These are phyloP conservation scores for Tetragonisca angustula DNA, from an alignment of 2,888 invertebrate species.

Conservation along the genomic window DNA sequence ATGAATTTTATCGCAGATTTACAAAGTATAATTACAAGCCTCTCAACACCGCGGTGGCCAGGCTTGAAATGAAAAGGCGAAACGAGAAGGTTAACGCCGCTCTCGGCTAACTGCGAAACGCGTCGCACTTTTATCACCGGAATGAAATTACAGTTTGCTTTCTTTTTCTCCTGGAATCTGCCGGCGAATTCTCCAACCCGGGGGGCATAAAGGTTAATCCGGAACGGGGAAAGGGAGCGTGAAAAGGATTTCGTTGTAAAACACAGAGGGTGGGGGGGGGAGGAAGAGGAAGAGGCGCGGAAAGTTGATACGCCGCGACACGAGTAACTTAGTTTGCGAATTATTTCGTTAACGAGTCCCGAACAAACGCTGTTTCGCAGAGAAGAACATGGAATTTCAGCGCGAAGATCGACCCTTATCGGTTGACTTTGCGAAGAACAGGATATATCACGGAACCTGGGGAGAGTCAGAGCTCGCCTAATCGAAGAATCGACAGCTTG, in stretches of 20 bases:
- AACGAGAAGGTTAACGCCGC: conserved; percentile 7
- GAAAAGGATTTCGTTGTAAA: conserved; percentile 29
- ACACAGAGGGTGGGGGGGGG: not conserved
- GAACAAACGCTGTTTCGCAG: not conserved
- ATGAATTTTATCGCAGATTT: conserved; percentile 1
- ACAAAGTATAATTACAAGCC: conserved; percentile 24
- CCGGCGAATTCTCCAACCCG: conserved; percentile 19
- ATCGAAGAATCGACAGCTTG: no score
- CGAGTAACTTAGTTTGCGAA: conserved; percentile 13
- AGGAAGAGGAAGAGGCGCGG: not conserved
- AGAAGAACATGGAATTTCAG: not conserved
- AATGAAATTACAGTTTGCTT: conserved; percentile 39
- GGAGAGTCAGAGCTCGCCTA: no score
- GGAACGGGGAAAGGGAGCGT: not conserved
- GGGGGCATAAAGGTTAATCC: conserved; percentile 34
- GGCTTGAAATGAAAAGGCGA: conserved; percentile 12
- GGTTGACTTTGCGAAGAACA: not conserved
- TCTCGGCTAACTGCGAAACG: conserved; percentile 6
- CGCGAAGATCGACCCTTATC: not conserved
- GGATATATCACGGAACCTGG: no score
- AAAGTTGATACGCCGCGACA: conserved; percentile 4
- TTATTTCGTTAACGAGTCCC: conserved; percentile 13
- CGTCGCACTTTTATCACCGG: conserved; percentile 27
- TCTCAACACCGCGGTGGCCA: conserved; percentile 11
- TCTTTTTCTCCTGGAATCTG: conserved; percentile 13